Evolutionary conservation across 2,797 vertebrate genomes (phyloP).

Genomic region (Buceros bicornis): DNA sequence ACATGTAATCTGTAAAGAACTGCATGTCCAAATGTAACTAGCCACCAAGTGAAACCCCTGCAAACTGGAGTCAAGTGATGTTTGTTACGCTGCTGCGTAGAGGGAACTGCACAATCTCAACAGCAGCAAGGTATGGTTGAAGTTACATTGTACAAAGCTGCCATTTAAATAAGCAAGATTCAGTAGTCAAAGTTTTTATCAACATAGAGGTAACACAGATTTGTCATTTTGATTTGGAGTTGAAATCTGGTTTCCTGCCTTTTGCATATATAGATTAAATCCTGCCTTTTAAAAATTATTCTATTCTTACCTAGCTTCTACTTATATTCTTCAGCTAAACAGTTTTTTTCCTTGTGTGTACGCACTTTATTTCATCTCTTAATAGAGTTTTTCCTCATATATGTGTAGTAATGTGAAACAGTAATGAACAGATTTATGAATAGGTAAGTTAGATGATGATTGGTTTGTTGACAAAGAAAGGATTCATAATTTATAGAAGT

Average conservation of each 20-base stretch:
- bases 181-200: background rate
- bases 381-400: background rate
- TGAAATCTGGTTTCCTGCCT: background rate
- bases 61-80: background rate
- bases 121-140: background rate
- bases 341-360: background rate
- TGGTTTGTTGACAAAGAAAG: background rate
- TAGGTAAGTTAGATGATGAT: background rate
- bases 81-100: background rate
- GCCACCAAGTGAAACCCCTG: background rate
- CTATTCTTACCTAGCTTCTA: background rate
- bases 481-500: background rate
- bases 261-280: background rate
- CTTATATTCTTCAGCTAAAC: background rate
- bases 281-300: background rate
- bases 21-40: background rate
- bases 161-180: background rate
- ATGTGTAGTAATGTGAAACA: background rate
- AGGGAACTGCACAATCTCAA: background rate
- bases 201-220: background rate
- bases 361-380: background rate
- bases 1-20: background rate
- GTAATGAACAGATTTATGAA: background rate
- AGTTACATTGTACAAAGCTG: background rate
- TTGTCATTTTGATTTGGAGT: background rate